Evolutionary conservation across 2,888 invertebrate genomes (phyloP), one percentile per base, ranked within the genome.

Genomic region (Brenthis daphne): DNA sequence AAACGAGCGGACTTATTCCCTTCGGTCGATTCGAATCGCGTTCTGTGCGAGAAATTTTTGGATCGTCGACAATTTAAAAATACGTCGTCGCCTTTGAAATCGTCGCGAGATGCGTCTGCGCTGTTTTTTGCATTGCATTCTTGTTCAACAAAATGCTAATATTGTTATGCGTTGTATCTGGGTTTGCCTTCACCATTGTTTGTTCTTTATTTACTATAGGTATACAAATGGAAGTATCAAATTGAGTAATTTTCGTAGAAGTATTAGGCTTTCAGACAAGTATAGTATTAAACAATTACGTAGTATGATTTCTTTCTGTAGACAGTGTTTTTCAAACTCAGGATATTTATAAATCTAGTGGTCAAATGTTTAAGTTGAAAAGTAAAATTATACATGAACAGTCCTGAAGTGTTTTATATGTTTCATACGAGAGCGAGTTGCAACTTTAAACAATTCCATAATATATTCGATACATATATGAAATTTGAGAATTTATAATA

Each of bases 1-100:
- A 87, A 90, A 89, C 88, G 85, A 88, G 83, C 82, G 70, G 75
- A 78, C 80, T 74, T 84, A 87, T 88, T 82, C 81, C 79, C 82
- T 87, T 87, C 82, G 80, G 76, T 12, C 47, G 73, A 79, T 76
- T 76, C 78, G 76, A 76, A 79, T 83, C 77, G 80, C 76, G 70
- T 77, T 79, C 79, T 76, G 79, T 79, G 80, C 80, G 77, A 82
- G 82, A 82, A 82, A 82, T 84, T 80, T 77, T 79, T 72, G 78
- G 75, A 77, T 73, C 78, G 78, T 77, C 72, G 75, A 79, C 77
- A 77, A 78, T 84, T 84, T 78, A 75, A 80, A 85, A 83, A 80
- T 77, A 77, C 77, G 64, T 74, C 72, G 73, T 68, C 77, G 75
- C 77, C 71, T 67, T 75, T 71, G 75, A 75, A 60, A 71, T 55